Base-by-base conservation (phyloP, 2,113 vertebrate species). In the Phalacrocorax brasilianus region DNA sequence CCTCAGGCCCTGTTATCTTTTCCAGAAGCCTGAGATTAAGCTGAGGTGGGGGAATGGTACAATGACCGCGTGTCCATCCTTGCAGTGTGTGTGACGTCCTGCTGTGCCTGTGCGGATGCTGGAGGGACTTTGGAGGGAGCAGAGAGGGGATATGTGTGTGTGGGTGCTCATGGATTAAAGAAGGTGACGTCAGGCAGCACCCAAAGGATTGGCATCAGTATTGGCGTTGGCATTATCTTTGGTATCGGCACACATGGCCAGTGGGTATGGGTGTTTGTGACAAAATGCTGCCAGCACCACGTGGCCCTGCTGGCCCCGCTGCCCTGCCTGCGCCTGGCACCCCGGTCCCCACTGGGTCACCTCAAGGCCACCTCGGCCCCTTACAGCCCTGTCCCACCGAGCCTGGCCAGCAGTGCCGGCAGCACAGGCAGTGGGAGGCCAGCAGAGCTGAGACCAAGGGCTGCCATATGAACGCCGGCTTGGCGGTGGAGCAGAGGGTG, bases 61-160 rank as follows among this genome's bases (percentile, higher is more conserved):
- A 91, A 68, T 40, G 92, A 94, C 85, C 33, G 0, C 63, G 74
- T 88, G 75, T 53, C 83, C 0, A 3, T 67, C 93, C 85, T 55
- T 73, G 53, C 2, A 0, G 4, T 58, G 71, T 50, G 76, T 90
- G 78, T 65, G 49, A 35, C 19, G 32, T 50, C 0, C 0, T 26
- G 19, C 50, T 53, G 62, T 0, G 0, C 65, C 56, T 58, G 3
- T 2, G 8, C 0, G 0, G 33, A 8, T 35, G 58, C 49, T 40
- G 80, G 38, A 28, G 49, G 32, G 32, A 11, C 32, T 87, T 22
- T 3, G 4, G 38, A 73, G 66, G 49, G 19, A 70, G 19, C 0
- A 1, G 42, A 40, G 40, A 56, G 38, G 47, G 61, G 42, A 12
- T 6, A 12, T 6, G 5, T 26, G 16, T 32, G 38, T 0, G 4